A percentile compares a stretch with the other conserved stretches of the same genome.
Evolutionary conservation across 2,113 vertebrate genomes (phyloP).

Genomic region (Scomber colias): DNA sequence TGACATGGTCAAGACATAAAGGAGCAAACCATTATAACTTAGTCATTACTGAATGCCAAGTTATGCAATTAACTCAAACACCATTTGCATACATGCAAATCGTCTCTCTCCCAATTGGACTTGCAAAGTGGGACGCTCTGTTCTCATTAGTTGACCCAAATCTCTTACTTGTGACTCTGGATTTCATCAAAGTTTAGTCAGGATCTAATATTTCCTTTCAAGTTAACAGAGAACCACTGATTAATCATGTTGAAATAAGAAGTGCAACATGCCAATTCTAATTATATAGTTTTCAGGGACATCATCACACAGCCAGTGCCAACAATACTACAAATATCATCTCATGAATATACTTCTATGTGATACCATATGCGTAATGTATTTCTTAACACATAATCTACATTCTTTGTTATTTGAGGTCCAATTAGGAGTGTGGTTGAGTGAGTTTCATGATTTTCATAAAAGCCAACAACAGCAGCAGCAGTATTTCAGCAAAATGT

Average conservation of each 20-base stretch:
- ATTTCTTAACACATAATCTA: background rate
- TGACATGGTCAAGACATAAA: slow-evolving; percentile 34
- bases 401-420: background rate
- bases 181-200: slow-evolving; percentile 88
- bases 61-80: slow-evolving; percentile 80
- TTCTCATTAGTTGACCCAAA: slow-evolving; percentile 88
- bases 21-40: slow-evolving; percentile 40
- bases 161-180: slow-evolving; percentile 83
- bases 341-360: slow-evolving; percentile 15
- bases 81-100: slow-evolving; percentile 87
- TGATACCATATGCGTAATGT: background rate
- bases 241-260: slow-evolving; percentile 83
- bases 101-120: slow-evolving; percentile 78
- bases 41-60: slow-evolving; percentile 73
- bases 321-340: slow-evolving; percentile 62
- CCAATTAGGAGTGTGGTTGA: background rate
- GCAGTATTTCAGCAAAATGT: slow-evolving; percentile 4
- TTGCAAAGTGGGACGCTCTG: slow-evolving; percentile 83
- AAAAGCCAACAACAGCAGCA: background rate
- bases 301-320: slow-evolving; percentile 52
- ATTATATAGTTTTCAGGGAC: slow-evolving; percentile 75
- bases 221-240: slow-evolving; percentile 84
- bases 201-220: slow-evolving; percentile 88
- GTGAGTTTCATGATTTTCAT: background rate
- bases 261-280: slow-evolving; percentile 79